A percentile compares a stretch with the other conserved stretches of the same genome.
Evolutionary conservation across 2,797 vertebrate species (phyloP).

Genomic region (Hippopotamyrus pictus): DNA sequence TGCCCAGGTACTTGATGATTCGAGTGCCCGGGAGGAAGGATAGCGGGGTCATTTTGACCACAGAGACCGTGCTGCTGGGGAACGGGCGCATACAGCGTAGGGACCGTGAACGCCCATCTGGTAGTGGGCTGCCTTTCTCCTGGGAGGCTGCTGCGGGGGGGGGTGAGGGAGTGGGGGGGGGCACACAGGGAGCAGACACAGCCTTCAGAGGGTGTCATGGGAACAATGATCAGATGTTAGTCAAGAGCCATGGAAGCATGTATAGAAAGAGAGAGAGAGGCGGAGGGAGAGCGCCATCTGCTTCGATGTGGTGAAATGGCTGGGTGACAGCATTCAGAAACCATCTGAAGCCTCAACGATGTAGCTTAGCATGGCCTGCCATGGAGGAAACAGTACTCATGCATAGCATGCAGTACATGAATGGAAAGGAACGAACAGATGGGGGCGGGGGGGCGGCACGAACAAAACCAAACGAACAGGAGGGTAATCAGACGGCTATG

Average conservation of each 20-base stretch:
- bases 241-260: constrained; percentile 43
- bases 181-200: constrained; percentile 36
- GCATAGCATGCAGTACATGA: constrained; percentile 61
- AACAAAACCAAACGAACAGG: constrained; percentile 51
- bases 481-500: constrained; percentile 49
- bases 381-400: constrained; percentile 61
- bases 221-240: constrained; percentile 39
- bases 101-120: constrained; percentile 75
- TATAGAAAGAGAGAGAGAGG: constrained; percentile 36
- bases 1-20: constrained; percentile 93
- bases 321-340: constrained; percentile 68
- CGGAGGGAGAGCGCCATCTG: background rate
- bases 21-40: constrained; percentile 90
- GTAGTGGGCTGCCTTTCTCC: constrained; percentile 82
- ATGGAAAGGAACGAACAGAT: constrained; percentile 48
- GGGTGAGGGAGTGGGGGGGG: constrained; percentile 26
- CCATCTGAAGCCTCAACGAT: constrained; percentile 67
- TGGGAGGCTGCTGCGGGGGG: constrained; percentile 71
- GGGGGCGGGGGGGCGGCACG: constrained; percentile 45
- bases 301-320: constrained; percentile 50
- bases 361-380: constrained; percentile 37
- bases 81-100: constrained; percentile 71
- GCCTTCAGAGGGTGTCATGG: constrained; percentile 38
- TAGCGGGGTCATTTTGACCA: constrained; percentile 97
- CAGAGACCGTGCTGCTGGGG: constrained; percentile 70